Evolutionary conservation across 2,113 vertebrate species (phyloP).

Genomic region (Aegypius monachus): DNA sequence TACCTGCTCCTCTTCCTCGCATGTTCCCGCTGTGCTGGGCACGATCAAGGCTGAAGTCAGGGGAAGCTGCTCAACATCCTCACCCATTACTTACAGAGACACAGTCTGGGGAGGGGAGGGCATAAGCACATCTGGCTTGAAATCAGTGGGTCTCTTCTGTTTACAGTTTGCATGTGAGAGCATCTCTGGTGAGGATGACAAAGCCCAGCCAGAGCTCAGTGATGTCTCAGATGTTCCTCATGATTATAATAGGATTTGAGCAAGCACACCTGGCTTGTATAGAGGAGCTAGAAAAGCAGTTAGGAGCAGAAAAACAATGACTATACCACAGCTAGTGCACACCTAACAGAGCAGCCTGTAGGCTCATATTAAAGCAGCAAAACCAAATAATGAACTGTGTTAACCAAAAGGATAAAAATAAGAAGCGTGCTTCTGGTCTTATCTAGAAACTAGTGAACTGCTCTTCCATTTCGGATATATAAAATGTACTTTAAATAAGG

Average conservation of each 20-base stretch:
- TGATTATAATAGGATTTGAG: neutral
- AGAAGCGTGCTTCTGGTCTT: neutral
- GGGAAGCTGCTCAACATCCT: neutral
- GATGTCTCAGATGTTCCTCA: neutral
- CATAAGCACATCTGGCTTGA: neutral
- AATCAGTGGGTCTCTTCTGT: neutral
- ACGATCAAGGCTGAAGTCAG: neutral
- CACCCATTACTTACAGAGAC: neutral
- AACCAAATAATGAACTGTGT: neutral
- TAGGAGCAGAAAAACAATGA: neutral
- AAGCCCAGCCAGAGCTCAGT: neutral
- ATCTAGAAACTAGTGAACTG: neutral
- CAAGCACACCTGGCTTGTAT: rapidly evolving
- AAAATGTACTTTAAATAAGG: neutral
- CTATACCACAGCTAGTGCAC: neutral
- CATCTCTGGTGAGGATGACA: neutral
- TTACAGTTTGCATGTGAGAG: neutral
- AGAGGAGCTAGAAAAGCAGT: neutral
- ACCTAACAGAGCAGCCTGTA: neutral
- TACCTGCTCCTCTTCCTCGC: neutral
- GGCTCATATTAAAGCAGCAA: neutral
- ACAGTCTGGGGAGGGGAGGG: neutral
- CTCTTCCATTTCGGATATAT: neutral
- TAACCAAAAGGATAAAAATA: conserved; percentile 1
- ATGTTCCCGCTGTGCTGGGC: rapidly evolving